Evolutionary conservation across 2,797 vertebrate genomes (phyloP), one percentile per base, ranked within the genome.

Genomic region (Phoebastria nigripes): DNA sequence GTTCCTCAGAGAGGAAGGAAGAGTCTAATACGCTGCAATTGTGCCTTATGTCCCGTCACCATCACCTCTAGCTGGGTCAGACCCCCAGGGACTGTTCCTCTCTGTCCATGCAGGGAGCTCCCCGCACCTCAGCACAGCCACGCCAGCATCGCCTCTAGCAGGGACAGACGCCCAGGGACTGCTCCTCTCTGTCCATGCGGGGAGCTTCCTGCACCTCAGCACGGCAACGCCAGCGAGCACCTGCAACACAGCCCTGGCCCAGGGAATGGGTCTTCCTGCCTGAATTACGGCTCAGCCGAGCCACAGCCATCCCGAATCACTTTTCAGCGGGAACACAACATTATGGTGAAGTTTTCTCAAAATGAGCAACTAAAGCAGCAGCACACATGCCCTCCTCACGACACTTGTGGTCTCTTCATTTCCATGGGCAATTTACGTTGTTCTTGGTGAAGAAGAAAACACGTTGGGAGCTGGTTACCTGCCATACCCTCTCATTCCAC

Each of bases 181-280:
- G 59, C 41, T 66, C 21, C 54, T 8, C 39, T 39, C 20, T 31
- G 31, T 31, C 56, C 26, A 9, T 1, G 4, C 5, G 1, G 11
- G 25, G 35, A 67, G 37, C 20, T 42, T 33, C 31, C 55, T 7
- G 3, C 49, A 26, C 14, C n/a, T 21, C 37, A 42, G 62, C 52
- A 49, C 1, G 2, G 82, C 39, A 26, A 22, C 3, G 1, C 52
- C 42, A 59, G 44, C 29, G 3, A n/a, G 51, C 3, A 2, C n/a
- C 59, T 65, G 41, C 28, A 55, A 33, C 15, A 9, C 70, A 41
- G 51, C 58, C 67, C 56, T 35, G 41, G n/a, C 46, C 42, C 10
- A 33, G 11, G 25, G 51, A 84, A 71, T 1, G 2, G 16, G 16
- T n/a, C 9, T 29, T 70, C 35, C 46, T 55, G 6, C 62, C 56